Percentiles rank a stretch among this genome's conserved stretches.
These are phyloP conservation scores for Mormyrops attenuatus DNA, from an alignment of 2,797 vertebrate genomes.

Conservation along the genomic window DNA sequence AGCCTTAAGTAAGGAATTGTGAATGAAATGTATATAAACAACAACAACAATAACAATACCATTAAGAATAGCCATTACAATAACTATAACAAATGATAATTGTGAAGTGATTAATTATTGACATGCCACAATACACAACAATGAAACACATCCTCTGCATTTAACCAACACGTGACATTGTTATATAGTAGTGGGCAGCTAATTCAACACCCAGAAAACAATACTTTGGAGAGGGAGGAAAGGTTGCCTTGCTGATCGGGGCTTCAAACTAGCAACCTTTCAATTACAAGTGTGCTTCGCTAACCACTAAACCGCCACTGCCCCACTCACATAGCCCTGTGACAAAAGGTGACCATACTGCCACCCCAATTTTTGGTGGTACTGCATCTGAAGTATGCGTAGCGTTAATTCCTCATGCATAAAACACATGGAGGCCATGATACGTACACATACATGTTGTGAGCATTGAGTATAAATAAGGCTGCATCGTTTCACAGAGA, in stretches of 20 bases:
- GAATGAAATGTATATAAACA: background rate
- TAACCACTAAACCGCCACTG: background rate
- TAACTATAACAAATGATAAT: background rate
- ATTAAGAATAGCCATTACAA: background rate
- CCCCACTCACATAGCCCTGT: background rate
- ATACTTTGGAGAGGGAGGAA: background rate
- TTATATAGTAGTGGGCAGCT: background rate
- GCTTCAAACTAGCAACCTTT: background rate
- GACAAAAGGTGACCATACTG: background rate
- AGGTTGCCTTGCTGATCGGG: background rate
- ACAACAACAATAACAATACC: background rate
- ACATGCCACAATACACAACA: background rate
- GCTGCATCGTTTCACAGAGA: background rate
- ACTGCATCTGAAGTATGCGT: background rate
- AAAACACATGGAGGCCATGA: background rate
- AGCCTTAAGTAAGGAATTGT: background rate
- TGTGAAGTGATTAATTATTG: background rate
- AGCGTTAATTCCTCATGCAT: background rate
- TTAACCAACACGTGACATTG: background rate
- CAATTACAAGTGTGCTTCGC: background rate
- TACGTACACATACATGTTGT: background rate
- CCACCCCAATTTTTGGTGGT: background rate
- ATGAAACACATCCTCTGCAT: background rate
- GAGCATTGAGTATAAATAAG: background rate
- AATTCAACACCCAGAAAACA: background rate